These are phyloP conservation scores for Dusona sp. DNA, from an alignment of 2,888 invertebrate genomes.

Conservation along the genomic window DNA sequence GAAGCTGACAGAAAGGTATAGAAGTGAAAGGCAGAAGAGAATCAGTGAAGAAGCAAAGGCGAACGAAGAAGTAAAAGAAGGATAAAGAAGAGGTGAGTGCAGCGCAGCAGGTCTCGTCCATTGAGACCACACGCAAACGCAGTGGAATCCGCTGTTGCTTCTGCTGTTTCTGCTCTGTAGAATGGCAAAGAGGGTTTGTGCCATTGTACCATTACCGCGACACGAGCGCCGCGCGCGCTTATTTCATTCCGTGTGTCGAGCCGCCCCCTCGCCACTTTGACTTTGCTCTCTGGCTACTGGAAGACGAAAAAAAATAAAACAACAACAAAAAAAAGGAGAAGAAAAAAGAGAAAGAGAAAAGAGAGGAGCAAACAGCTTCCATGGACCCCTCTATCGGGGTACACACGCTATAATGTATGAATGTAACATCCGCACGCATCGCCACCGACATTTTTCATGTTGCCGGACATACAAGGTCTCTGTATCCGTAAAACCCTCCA, in stretches of 20 bases:
- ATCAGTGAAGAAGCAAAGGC: conserved; percentile 13
- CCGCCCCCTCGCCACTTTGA: conserved; percentile 65
- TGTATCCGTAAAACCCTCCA: background rate
- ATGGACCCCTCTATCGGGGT: conserved; percentile 42
- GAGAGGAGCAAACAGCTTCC: conserved; percentile 1
- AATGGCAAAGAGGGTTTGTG: conserved; percentile 63
- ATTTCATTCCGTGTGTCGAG: conserved; percentile 65
- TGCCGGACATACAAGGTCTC: conserved; percentile 40
- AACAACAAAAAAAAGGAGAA: background rate
- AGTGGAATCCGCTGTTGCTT: conserved; percentile 61
- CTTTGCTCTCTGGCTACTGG: conserved; percentile 40
- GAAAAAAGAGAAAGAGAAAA: background rate
- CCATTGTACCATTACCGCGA: conserved; percentile 72
- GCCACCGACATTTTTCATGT: conserved; percentile 62
- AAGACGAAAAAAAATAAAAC: background rate
- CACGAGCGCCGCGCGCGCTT: conserved; percentile 69
- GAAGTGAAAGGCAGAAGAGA: conserved; percentile 5
- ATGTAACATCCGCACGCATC: conserved; percentile 49
- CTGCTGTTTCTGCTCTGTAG: conserved; percentile 55
- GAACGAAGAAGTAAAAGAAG: conserved; percentile 31
- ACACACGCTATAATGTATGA: conserved; percentile 42
- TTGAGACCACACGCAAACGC: conserved; percentile 72
- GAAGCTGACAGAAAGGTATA: background rate
- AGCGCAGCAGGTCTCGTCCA: conserved; percentile 63
- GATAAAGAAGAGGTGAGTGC: conserved; percentile 52